phyloP scores from a whole-genome alignment of 92 coral and sea anemone species.

The Palythoa caribaeorum region DNA sequence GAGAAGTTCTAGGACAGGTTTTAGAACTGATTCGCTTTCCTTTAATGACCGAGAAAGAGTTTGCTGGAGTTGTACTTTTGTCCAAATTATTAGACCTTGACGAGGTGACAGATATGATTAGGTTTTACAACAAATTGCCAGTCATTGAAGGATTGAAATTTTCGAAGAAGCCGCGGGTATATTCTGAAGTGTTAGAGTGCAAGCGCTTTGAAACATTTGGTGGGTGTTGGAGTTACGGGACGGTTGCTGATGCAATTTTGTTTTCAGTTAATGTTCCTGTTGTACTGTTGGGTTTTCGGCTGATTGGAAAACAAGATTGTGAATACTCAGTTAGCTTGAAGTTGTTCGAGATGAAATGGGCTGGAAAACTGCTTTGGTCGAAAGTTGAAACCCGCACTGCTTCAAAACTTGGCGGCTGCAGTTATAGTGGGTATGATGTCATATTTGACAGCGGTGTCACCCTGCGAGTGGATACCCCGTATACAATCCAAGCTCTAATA shows the following conservation, averaged over 20 bases:
- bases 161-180: not conserved
- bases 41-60: slow-evolving; percentile 61
- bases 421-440: slow-evolving; percentile 27
- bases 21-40: slow-evolving; percentile 62
- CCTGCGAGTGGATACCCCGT: not conserved
- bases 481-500: not conserved
- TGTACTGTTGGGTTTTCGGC: slow-evolving; percentile 18
- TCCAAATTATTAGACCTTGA: slow-evolving; percentile 27
- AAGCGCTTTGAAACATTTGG: slow-evolving; percentile 11
- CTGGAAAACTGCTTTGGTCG: not conserved
- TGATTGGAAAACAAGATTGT: not conserved
- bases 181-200: slow-evolving; percentile 7
- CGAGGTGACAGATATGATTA: slow-evolving; percentile 35
- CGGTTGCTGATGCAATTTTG: slow-evolving; percentile 1
- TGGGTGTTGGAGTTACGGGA: not conserved
- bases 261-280: slow-evolving; percentile 6
- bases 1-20: slow-evolving; percentile 56
- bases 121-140: slow-evolving; percentile 19
- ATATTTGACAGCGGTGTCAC: slow-evolving; percentile 13
- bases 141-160: slow-evolving; percentile 23
- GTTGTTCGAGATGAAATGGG: not conserved
- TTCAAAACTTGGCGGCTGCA: not conserved
- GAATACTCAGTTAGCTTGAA: not conserved
- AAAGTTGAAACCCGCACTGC: not conserved
- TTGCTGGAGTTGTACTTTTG: slow-evolving; percentile 51